Percentiles rank a stretch among this genome's conserved stretches.
phyloP scores from a whole-genome alignment of 2,888 invertebrate species.

The Rosalia funebris region DNA sequence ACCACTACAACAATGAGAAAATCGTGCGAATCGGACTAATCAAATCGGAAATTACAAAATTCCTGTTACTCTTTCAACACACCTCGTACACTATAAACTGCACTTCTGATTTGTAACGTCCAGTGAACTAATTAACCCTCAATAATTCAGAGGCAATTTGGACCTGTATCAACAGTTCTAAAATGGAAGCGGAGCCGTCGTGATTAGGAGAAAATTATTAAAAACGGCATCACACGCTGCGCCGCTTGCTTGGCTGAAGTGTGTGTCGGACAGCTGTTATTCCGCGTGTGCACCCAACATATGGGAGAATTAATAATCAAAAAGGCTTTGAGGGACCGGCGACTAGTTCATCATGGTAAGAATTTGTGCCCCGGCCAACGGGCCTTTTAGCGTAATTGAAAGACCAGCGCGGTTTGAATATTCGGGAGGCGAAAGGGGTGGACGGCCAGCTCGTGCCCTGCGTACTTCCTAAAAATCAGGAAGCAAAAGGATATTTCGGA shows the following conservation, averaged over 20 bases:
- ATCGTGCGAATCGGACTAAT: no score
- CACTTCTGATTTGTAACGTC: slow-evolving; percentile 3
- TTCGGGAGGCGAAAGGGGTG: not conserved
- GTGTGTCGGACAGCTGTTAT: slow-evolving; percentile 48
- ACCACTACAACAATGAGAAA: no score
- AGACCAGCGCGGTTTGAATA: not conserved
- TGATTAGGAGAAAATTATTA: slow-evolving; percentile 43
- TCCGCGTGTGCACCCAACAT: slow-evolving; percentile 42
- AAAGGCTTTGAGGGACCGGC: slow-evolving; percentile 31
- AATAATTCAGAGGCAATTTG: slow-evolving; percentile 41
- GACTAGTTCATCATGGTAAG: not conserved
- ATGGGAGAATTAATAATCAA: slow-evolving; percentile 51
- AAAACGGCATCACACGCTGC: slow-evolving; percentile 30
- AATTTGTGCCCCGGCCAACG: not conserved
- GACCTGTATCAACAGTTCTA: slow-evolving; percentile 35
- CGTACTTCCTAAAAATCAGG: no score
- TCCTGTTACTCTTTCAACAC: no score
- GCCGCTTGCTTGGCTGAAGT: not conserved
- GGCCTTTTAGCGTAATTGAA: not conserved
- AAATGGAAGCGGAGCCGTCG: slow-evolving; percentile 19
- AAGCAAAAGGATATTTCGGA: no score
- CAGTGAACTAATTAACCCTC: slow-evolving; percentile 33
- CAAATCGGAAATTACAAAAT: no score
- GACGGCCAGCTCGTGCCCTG: no score
- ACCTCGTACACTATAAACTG: no score